Evolutionary conservation across 2,888 invertebrate species (phyloP).

Genomic region (Leucania comma): DNA sequence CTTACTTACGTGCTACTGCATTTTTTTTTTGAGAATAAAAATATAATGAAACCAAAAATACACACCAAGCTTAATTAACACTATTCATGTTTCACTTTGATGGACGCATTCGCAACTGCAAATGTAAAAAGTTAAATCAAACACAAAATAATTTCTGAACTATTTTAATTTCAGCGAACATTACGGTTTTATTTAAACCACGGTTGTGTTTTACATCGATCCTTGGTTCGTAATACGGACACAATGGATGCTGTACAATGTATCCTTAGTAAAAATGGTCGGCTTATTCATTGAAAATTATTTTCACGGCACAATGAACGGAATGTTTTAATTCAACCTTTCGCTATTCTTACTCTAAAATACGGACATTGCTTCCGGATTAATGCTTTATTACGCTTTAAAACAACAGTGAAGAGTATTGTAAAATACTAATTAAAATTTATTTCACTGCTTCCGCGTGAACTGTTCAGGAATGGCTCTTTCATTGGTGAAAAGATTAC

Average conservation of each 20-base stretch:
- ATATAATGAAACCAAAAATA: background rate
- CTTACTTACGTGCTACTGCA: no score
- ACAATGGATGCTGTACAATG: slow-evolving; percentile 9
- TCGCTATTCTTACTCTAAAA: slow-evolving; percentile 19
- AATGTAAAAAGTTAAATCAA: slow-evolving; percentile 36
- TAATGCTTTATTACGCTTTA: slow-evolving; percentile 24
- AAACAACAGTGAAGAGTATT: slow-evolving; percentile 9
- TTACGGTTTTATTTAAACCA: slow-evolving; percentile 33
- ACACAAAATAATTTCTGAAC: slow-evolving; percentile 32
- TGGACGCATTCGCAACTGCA: slow-evolving; percentile 2
- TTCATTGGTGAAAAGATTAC: background rate
- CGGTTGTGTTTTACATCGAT: slow-evolving; percentile 18
- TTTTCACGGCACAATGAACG: slow-evolving; percentile 21
- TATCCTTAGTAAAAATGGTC: slow-evolving; percentile 14
- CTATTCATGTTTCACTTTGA: slow-evolving; percentile 3
- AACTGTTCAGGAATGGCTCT: background rate
- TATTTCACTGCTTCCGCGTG: background rate
- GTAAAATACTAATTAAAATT: slow-evolving; percentile 9
- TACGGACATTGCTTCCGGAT: slow-evolving; percentile 19
- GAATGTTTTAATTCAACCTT: slow-evolving; percentile 30
- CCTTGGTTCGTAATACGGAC: background rate
- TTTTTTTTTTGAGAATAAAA: background rate
- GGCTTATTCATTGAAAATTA: slow-evolving; percentile 21
- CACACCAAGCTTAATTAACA: background rate
- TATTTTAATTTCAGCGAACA: slow-evolving; percentile 33